A percentile compares a stretch with the other conserved stretches of the same genome.
These are phyloP conservation scores for Chaetodon auriga DNA, from an alignment of 2,113 vertebrate genomes.

Conservation along the genomic window DNA sequence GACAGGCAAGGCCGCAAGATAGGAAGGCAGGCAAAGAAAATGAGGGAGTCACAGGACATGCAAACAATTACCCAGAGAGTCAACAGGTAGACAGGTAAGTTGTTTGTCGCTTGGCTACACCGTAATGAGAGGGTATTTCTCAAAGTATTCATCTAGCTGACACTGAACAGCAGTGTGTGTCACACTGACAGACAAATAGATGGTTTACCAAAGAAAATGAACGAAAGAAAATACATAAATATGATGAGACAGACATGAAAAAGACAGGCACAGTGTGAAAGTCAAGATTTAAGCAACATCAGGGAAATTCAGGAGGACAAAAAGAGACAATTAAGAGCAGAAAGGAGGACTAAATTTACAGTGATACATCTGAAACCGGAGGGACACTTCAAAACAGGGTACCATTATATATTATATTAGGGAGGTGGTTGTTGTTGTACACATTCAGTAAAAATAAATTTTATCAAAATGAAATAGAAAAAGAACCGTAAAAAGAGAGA, in stretches of 20 bases:
- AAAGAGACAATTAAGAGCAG: not conserved
- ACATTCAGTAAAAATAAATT: not conserved
- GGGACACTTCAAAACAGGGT: not conserved
- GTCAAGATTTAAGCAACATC: not conserved
- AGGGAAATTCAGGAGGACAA: not conserved
- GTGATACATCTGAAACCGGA: not conserved
- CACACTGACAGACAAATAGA: constrained; percentile 25
- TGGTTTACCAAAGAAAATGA: constrained; percentile 1
- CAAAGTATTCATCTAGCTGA: constrained; percentile 53
- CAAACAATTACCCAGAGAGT: constrained; percentile 74
- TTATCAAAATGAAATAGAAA: not conserved
- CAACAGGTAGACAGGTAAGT: constrained; percentile 43
- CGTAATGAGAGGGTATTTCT: constrained; percentile 3
- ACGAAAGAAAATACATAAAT: constrained; percentile 31
- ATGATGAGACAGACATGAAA: constrained; percentile 43
- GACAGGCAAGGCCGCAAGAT: constrained; percentile 84
- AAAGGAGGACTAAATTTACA: not conserved
- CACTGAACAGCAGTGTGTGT: constrained; percentile 25
- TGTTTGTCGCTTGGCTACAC: constrained; percentile 49
- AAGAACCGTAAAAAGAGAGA: not conserved
- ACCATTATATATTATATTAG: not conserved
- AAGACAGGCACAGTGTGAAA: not conserved
- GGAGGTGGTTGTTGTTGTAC: not conserved
- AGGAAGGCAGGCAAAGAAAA: constrained; percentile 83
- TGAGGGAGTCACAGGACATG: constrained; percentile 80